Evolutionary conservation across 2,888 invertebrate species (phyloP).

Genomic region (Lacanobia oleracea): DNA sequence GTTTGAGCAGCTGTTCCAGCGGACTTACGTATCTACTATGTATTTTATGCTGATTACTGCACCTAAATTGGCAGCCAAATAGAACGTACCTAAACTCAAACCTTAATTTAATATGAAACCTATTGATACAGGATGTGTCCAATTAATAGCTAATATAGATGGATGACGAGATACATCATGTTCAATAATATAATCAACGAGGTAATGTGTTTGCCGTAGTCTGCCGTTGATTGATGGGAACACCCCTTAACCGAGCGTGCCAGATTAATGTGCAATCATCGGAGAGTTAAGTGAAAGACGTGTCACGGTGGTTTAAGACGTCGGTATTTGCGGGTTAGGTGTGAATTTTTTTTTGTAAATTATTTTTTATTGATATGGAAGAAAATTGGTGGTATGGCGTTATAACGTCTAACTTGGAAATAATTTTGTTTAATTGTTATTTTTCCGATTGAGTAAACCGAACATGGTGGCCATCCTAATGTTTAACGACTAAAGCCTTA

Average conservation of each 20-base stretch:
- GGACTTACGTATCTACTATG: too few relatives aligned
- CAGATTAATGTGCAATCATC: slow-evolving; percentile 65
- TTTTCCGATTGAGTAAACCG: not conserved
- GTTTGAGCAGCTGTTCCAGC: too few relatives aligned
- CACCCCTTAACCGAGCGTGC: slow-evolving; percentile 33
- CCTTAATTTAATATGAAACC: not conserved
- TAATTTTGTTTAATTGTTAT: not conserved
- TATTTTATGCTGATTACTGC: too few relatives aligned
- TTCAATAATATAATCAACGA: slow-evolving; percentile 51
- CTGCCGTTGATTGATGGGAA: slow-evolving; percentile 57
- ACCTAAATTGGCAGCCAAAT: not conserved
- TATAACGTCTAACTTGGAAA: too few relatives aligned
- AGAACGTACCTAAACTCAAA: not conserved
- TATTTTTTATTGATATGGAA: slow-evolving; percentile 6
- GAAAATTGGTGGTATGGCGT: not conserved
- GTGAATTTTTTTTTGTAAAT: not conserved
- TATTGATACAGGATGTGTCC: slow-evolving; percentile 39
- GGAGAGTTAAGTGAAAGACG: slow-evolving; percentile 51
- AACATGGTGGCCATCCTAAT: not conserved
- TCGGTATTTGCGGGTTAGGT: slow-evolving; percentile 26
- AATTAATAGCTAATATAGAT: slow-evolving; percentile 59
- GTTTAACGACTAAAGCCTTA: not conserved
- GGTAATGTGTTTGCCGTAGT: slow-evolving; percentile 55
- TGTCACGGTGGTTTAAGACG: slow-evolving; percentile 15
- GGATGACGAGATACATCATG: slow-evolving; percentile 62